A percentile compares a stretch with the other conserved stretches of the same genome.
These are phyloP conservation scores for Anguilla anguilla DNA, from an alignment of 2,797 vertebrate genomes.

Conservation along the genomic window DNA sequence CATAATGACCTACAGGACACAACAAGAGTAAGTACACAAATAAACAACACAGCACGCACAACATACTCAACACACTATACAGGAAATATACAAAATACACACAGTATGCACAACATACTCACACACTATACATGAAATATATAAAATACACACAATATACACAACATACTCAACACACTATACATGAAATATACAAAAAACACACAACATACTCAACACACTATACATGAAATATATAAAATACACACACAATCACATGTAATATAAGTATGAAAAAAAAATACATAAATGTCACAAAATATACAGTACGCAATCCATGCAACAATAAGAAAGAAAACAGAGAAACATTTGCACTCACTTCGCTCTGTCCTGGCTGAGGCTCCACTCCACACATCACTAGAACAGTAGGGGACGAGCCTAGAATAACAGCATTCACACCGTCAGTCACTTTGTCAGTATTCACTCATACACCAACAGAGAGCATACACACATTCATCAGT, in stretches of 20 bases:
- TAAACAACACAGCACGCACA: neutral
- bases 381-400: constrained; percentile 97
- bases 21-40: constrained; percentile 21
- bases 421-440: constrained; percentile 47
- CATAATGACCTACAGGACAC: constrained; percentile 79
- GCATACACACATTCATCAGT: neutral
- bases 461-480: neutral
- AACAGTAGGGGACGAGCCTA: constrained; percentile 98
- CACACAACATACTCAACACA: neutral
- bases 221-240: neutral
- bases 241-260: neutral
- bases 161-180: neutral
- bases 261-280: neutral
- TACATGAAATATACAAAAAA: neutral
- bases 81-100: too few species aligned
- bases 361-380: constrained; percentile 86
- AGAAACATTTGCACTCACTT: constrained; percentile 73
- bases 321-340: neutral
- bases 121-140: neutral
- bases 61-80: too few species aligned
- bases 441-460: neutral
- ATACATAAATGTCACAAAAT: constrained; percentile 29
- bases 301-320: neutral
- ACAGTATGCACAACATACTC: too few species aligned
- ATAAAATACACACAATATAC: too few species aligned